Evolutionary conservation across 2,113 vertebrate genomes (phyloP).

Genomic region (Ia io): DNA sequence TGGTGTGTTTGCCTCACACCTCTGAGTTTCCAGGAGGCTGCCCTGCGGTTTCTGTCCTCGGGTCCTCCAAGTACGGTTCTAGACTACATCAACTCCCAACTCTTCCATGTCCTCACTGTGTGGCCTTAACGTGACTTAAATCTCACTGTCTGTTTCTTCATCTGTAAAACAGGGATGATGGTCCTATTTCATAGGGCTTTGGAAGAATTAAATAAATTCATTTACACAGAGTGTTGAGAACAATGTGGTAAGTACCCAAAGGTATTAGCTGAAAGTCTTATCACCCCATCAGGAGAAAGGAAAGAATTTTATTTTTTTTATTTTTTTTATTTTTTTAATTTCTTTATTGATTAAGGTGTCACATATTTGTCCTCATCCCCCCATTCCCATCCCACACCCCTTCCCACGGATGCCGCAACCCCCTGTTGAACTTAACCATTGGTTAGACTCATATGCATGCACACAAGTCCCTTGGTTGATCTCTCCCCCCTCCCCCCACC

Average conservation of each 20-base stretch:
- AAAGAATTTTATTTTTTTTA: not conserved
- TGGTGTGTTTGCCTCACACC: not conserved
- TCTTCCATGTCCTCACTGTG: accelerated
- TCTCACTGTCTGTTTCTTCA: not conserved
- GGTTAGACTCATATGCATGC: too few relatives aligned
- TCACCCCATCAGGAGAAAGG: not conserved
- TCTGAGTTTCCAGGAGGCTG: too few relatives aligned
- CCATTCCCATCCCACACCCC: too few relatives aligned
- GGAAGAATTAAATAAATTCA: not conserved
- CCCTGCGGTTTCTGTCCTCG: too few relatives aligned
- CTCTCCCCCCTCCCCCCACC: too few relatives aligned
- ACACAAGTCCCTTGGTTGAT: too few relatives aligned
- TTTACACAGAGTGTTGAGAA: not conserved
- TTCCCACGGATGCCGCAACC: too few relatives aligned
- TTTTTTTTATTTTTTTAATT: too few relatives aligned
- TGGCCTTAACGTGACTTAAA: not conserved
- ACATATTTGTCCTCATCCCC: too few relatives aligned
- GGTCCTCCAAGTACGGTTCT: not conserved
- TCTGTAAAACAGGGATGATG: not conserved
- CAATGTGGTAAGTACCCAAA: not conserved
- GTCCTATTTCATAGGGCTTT: not conserved
- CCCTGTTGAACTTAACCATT: too few relatives aligned
- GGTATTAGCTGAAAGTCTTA: not conserved
- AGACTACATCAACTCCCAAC: not conserved
- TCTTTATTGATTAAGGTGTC: too few relatives aligned